phyloP scores from a whole-genome alignment of 64 coral and sea anemone species.

The Cladopsammia gracilis region DNA sequence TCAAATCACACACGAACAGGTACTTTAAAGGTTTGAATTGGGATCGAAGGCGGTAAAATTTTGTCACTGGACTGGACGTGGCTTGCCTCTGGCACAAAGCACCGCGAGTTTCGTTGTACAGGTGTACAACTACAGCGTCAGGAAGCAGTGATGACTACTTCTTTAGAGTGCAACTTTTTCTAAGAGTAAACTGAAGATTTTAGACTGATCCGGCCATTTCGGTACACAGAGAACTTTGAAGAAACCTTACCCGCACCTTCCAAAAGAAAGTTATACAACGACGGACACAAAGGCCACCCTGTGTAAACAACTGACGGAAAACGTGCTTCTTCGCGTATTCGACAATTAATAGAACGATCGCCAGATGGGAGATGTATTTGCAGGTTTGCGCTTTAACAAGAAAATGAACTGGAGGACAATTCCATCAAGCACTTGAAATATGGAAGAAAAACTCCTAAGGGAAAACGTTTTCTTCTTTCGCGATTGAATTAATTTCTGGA shows the following conservation, averaged over 20 bases:
- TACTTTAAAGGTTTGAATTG: neutral
- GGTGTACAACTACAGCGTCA: no score
- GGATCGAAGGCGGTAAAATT: neutral
- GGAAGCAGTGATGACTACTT: no score
- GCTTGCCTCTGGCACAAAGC: no score
- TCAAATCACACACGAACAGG: neutral
- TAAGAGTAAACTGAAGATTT: no score
- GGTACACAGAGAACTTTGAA: neutral
- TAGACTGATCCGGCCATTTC: no score
- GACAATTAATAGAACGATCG: neutral
- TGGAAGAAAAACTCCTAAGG: neutral
- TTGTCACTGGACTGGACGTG: neutral
- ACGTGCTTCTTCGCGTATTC: constrained; percentile 9
- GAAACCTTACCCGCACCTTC: neutral
- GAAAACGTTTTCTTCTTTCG: neutral
- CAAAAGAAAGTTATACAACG: neutral
- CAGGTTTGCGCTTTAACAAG: neutral
- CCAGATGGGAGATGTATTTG: neutral
- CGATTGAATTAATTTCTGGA: neutral
- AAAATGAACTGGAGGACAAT: neutral
- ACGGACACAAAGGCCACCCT: neutral
- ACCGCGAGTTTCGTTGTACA: no score
- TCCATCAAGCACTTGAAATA: neutral
- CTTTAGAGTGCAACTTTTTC: no score
- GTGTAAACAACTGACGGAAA: constrained; percentile 6